Percentiles rank a stretch among this genome's conserved stretches.
phyloP scores from a whole-genome alignment of 2,888 invertebrate species.

The Ochropleura leucogaster region DNA sequence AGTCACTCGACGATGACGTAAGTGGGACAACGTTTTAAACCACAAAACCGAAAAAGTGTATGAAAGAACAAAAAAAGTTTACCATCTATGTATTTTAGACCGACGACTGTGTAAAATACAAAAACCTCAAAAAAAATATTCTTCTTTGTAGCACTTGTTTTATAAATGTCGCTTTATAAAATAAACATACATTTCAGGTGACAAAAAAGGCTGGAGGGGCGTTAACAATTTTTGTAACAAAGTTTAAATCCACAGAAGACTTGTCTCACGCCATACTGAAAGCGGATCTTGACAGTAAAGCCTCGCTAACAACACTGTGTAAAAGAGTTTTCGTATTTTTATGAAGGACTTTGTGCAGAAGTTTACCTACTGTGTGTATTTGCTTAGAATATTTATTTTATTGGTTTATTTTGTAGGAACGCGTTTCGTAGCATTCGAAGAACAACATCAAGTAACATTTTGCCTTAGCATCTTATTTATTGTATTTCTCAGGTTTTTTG shows the following conservation, averaged over 20 bases:
- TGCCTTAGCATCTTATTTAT: background rate
- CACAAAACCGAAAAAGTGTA: background rate
- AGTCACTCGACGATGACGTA: background rate
- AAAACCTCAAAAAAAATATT: constrained; percentile 23
- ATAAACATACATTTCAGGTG: constrained; percentile 50
- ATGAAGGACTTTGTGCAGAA: constrained; percentile 24
- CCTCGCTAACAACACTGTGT: constrained; percentile 53
- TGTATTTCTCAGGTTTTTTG: background rate
- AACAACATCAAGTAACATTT: background rate
- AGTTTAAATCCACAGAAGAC: constrained; percentile 60
- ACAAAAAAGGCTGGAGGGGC: constrained; percentile 48
- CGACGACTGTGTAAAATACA: constrained; percentile 10
- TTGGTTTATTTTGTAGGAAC: background rate
- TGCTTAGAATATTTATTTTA: constrained; percentile 5
- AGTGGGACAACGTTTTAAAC: constrained; percentile 1
- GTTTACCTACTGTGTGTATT: constrained; percentile 11
- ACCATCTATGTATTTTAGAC: constrained; percentile 13
- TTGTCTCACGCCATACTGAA: constrained; percentile 44
- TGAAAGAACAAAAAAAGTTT: constrained; percentile 20
- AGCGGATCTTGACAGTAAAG: constrained; percentile 53
- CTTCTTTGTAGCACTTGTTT: constrained; percentile 16
- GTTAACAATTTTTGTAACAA: constrained; percentile 52
- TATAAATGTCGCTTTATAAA: constrained; percentile 40
- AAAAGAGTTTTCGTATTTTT: constrained; percentile 57
- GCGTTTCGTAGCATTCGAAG: background rate